Base-by-base conservation (phyloP, 2,797 vertebrate genomes). In the Falco novaeseelandiae region DNA sequence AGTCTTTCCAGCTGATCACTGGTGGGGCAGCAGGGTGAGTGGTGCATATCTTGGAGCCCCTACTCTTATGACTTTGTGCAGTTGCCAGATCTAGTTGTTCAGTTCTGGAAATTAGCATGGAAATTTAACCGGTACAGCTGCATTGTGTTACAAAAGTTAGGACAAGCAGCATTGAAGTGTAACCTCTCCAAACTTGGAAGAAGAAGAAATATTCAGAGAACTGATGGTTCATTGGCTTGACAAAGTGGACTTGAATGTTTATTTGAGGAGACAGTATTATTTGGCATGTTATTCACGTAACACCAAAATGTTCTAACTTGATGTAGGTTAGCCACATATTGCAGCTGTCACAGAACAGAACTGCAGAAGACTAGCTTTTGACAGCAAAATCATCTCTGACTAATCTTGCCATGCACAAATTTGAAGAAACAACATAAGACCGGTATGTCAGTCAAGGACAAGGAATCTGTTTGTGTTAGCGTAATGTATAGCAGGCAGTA, bases 361-460 rank as follows among this genome's bases (percentile, higher is more conserved):
- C 85, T 69, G 83, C 83, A 72, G 29, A 90, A 84, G 69, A 12
- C 89, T 71, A 21, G 67, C 91, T 95, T 87, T 74, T 96, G 95
- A 96, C 91, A 90, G 96, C 94, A 94, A 71, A 95, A 96, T 95
- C 79, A 79, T 93, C 89, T 95, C 89, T 96, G 96, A 94, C 82
- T 96, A 93, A 94, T 95, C 91, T 88, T 83, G 67, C 63, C 67
- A 62, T 46, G 59, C 19, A 73, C 69, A 62, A 48, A 29, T 92
- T 74, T 72, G 73, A 70, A 86, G 78, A 81, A 87, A 95, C 73
- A 81, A 27, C 85, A 7, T n/a, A 51, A 65, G 83, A 83, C 30
- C 11, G 8, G 29, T 70, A 23, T 83, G 87, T 93, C 84, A 86
- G 89, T 93, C 91, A 95, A 93, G 93, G 95, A 95, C 92, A 81